Evolutionary conservation across 1,140 invertebrate genomes (phyloP), one percentile per base, ranked within the genome.

Genomic region (Caligus rogercresseyi): DNA sequence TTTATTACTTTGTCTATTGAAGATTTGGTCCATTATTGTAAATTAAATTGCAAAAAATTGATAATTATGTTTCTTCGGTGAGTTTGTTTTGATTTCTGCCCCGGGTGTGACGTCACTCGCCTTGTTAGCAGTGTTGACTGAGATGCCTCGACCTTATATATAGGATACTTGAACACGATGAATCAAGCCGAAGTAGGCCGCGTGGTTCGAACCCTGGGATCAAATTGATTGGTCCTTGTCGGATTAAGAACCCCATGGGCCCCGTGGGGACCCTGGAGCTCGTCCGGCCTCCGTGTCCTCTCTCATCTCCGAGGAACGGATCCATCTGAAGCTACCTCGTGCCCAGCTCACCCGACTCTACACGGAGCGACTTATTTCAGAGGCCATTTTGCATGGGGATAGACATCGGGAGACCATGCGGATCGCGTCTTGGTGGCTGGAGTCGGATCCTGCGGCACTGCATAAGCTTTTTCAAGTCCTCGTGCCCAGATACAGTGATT

Each of bases 361-460:
- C 24, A 21, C 57, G 2, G 57, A 60, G 26, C 23, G 26, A 13
- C 57, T 60, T n/a, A 60, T 60, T n/a, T 60, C 57, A 3, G 57
- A 60, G 7, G 57, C 57, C 13, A 43, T 60, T 43, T 15, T 60
- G 24, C 15, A 60, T 60, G 57, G 57, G 2, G 57, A 60, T 16
- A 25, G 26, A 14, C 57, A 60, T 31, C 16, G 16, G 11, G 20
- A 25, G 16, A 60, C 57, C 18, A 60, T 60, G 57, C 20, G 26
- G 26, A 60, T 60, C n/a, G 57, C 57, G 18, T 25, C 57, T 2
- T 60, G 57, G 57, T 60, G 57, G 57, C 16, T 60, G 15, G 57
- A 25, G 1, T 16, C 21, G 20, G 20, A 60, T 18, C 21, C 21
- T 31, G 25, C 57, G 2, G 57, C 57, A 18, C 16, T 60, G 15